Evolutionary conservation across 2,113 vertebrate genomes (phyloP).

Genomic region (Halichoeres trimaculatus): DNA sequence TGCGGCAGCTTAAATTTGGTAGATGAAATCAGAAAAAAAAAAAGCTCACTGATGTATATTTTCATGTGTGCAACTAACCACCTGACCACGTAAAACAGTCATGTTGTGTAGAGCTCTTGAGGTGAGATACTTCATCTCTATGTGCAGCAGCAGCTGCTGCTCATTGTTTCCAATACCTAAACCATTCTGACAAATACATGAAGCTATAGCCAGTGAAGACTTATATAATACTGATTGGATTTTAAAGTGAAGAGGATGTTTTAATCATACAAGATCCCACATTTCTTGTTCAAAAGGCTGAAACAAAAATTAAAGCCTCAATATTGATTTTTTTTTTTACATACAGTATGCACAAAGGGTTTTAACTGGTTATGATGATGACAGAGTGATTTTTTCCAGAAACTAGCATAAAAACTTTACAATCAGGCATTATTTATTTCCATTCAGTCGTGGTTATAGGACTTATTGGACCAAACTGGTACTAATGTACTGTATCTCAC

Average conservation of each 20-base stretch:
- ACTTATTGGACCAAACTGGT: too few relatives aligned
- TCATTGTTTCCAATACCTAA: neutral
- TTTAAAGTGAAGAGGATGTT: neutral
- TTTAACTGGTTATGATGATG: neutral
- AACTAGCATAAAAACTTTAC: too few relatives aligned
- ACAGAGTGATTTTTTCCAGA: too few relatives aligned
- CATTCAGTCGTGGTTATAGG: too few relatives aligned
- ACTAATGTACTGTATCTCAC: too few relatives aligned
- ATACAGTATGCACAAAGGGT: neutral
- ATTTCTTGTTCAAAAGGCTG: neutral
- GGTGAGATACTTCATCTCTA: neutral
- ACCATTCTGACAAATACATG: slow-evolving; percentile 1
- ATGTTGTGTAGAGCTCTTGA: neutral
- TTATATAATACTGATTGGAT: neutral
- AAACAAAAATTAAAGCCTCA: neutral
- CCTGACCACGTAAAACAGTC: neutral
- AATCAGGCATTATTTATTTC: too few relatives aligned
- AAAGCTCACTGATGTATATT: too few relatives aligned
- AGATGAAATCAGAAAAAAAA: neutral
- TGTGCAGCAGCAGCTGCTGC: slow-evolving; percentile 12
- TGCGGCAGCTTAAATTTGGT: neutral
- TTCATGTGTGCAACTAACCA: neutral
- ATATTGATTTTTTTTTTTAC: neutral
- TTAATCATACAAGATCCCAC: neutral
- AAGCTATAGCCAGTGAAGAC: neutral